Base-by-base conservation (phyloP, 37 sponge, comb jelly and placozoan species). In the Crambe crambe region DNA sequence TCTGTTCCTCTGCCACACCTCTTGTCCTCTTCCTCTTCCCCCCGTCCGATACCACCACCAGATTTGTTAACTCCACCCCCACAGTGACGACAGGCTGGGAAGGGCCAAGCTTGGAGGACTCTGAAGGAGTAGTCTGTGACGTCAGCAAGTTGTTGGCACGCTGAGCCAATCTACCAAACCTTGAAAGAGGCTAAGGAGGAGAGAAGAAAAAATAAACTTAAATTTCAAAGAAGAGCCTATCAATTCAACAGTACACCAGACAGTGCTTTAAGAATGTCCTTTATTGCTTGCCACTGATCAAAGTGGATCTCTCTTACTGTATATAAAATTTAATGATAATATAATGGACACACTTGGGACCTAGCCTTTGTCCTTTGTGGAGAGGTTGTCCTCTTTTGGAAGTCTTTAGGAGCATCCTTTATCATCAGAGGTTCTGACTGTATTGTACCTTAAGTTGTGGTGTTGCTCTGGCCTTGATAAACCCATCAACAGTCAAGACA, bases 401-500 rank as follows among this genome's bases (percentile, higher is more conserved):
- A n/a, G n/a, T n/a, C n/a, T n/a, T n/a, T n/a, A n/a, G n/a, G n/a
- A n/a, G n/a, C n/a, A n/a, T n/a, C n/a, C n/a, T n/a, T n/a, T n/a
- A n/a, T n/a, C n/a, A n/a, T n/a, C n/a, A n/a, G n/a, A n/a, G n/a
- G n/a, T n/a, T n/a, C n/a, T n/a, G n/a, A n/a, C n/a, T n/a, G n/a
- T n/a, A n/a, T n/a, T n/a, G n/a, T n/a, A n/a, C n/a, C n/a, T 70
- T 56, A 1, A 70, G 42, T 44, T 31, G 25, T 35, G 84, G 84
- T 3, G 75, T 44, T 5, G 26, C 27, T 31, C 84, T 65, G 1
- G 84, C 31, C 32, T 22, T 8, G 22, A 84, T 76, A 42, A 84
- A 84, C 31, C 84, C 84, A 69, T 75, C 77, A 8, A 51, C 74
- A 22, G 67, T 37, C 26, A 18, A 41, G 40, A 84, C 84, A 6